These are phyloP conservation scores for Malacoraja senta DNA, from an alignment of 2,797 vertebrate species.

Conservation along the genomic window DNA sequence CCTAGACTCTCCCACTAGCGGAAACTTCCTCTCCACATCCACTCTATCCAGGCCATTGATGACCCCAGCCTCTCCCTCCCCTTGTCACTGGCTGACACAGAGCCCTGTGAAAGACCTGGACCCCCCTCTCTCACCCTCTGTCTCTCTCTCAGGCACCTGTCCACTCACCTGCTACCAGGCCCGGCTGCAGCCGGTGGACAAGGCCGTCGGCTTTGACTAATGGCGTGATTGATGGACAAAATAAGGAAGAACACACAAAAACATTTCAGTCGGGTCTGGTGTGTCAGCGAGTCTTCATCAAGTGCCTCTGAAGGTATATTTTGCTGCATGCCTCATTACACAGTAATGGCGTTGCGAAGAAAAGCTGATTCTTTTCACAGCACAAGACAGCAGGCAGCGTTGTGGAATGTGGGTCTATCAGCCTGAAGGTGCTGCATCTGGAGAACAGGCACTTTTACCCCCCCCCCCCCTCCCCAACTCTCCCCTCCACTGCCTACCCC, in stretches of 20 bases:
- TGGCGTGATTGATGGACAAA: conserved; percentile 86
- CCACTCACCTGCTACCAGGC: conserved; percentile 66
- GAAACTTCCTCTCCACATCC: no score
- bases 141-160: conserved; percentile 65
- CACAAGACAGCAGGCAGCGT: conserved; percentile 74
- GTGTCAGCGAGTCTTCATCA: conserved; percentile 82
- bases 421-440: conserved; percentile 61
- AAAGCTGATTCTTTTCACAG: conserved; percentile 77
- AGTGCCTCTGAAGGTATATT: conserved; percentile 81
- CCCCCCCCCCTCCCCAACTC: not conserved
- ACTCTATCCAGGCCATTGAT: not conserved
- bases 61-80: conserved; percentile 30
- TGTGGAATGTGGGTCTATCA: conserved; percentile 69
- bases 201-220: conserved; percentile 83
- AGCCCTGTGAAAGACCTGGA: conserved; percentile 63
- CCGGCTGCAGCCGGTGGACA: conserved; percentile 71
- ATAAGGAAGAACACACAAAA: conserved; percentile 74
- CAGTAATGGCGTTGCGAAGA: conserved; percentile 78
- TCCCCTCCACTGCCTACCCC: no score
- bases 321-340: conserved; percentile 81
- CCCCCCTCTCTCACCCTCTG: not conserved
- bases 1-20: no score
- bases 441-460: conserved; percentile 42
- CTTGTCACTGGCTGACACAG: conserved; percentile 52
- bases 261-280: conserved; percentile 73